A percentile compares a stretch with the other conserved stretches of the same genome.
Evolutionary conservation across 2,113 vertebrate genomes (phyloP).

Genomic region (Pollachius pollachius): DNA sequence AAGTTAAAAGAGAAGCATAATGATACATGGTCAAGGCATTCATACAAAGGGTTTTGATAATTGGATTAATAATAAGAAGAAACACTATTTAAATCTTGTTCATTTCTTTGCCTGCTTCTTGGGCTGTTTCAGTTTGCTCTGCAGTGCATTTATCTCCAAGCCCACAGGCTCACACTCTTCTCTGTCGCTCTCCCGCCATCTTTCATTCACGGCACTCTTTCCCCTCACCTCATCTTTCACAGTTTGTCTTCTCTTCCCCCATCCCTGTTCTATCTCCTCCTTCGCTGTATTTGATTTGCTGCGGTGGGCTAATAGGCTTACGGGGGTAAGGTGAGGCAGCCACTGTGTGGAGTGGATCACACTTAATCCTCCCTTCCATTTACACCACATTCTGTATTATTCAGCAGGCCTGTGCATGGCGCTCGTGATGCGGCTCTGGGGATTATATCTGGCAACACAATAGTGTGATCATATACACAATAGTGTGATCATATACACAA

Average conservation of each 20-base stretch:
- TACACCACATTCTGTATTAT: slow-evolving; percentile 30
- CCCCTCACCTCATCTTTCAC: slow-evolving; percentile 2
- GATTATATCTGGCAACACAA: slow-evolving; percentile 34
- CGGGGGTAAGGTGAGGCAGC: slow-evolving; percentile 31
- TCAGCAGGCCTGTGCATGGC: slow-evolving; percentile 21
- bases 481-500: slow-evolving; percentile 28
- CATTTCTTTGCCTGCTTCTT: too few species aligned
- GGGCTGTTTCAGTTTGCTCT: too few species aligned
- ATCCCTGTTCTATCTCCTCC: background rate
- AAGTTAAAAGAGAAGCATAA: too few species aligned
- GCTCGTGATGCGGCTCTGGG: slow-evolving; percentile 23
- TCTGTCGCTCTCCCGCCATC: background rate
- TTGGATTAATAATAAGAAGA: too few species aligned
- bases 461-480: slow-evolving; percentile 28
- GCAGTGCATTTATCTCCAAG: too few species aligned
- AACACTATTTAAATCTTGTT: too few species aligned
- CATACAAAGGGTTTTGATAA: too few species aligned
- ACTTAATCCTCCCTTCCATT: slow-evolving; percentile 41
- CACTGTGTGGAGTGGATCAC: slow-evolving; percentile 35
- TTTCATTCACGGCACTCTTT: slow-evolving; percentile 1
- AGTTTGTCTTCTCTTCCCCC: background rate
- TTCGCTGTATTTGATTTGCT: slow-evolving; percentile 28
- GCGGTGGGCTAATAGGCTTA: slow-evolving; percentile 43
- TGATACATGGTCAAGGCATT: too few species aligned
- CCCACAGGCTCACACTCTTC: too few species aligned